These are phyloP conservation scores for Podarcis cretensis DNA, from an alignment of 2,113 vertebrate species.

Conservation along the genomic window DNA sequence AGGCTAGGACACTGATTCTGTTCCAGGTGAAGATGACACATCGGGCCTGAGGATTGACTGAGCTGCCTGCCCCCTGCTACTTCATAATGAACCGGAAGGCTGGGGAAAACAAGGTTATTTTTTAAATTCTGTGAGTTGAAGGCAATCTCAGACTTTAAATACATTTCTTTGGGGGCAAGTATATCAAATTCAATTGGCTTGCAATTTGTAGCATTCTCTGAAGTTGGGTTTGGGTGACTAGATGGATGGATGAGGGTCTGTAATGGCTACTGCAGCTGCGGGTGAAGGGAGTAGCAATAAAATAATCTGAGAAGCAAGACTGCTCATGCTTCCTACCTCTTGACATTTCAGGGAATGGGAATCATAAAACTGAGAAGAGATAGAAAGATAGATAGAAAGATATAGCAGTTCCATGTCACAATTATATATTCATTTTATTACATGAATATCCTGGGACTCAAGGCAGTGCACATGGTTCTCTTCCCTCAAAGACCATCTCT, in stretches of 20 bases:
- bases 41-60: neutral
- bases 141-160: neutral
- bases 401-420: conserved; percentile 2
- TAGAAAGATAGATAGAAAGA: neutral
- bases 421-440: neutral
- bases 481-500: neutral
- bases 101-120: neutral
- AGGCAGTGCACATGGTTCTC: neutral
- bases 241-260: neutral
- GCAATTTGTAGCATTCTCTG: neutral
- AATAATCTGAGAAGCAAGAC: neutral
- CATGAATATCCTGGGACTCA: neutral
- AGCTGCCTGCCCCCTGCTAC: neutral
- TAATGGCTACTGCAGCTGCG: neutral
- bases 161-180: neutral
- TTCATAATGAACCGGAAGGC: neutral
- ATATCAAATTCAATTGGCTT: neutral
- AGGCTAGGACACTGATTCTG: neutral
- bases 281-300: neutral
- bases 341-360: neutral
- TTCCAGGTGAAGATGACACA: neutral
- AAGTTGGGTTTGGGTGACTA: neutral
- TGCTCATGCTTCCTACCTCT: neutral
- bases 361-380: neutral
- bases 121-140: neutral